Base-by-base conservation (phyloP, 2,113 vertebrate species). In the Eulemur rufifrons region DNA sequence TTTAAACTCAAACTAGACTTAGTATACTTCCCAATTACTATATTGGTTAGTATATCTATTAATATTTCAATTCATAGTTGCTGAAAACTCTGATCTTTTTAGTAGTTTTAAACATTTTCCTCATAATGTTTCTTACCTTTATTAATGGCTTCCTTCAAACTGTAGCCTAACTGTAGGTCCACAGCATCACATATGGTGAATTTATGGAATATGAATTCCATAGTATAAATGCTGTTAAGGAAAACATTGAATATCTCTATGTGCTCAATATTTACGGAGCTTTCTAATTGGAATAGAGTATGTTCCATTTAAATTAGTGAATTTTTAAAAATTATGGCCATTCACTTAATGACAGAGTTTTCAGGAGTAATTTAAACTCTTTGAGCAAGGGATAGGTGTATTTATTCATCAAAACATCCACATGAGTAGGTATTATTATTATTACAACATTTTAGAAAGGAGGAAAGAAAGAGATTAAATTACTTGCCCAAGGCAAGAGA, bases 401-500 rank as follows among this genome's bases (percentile, higher is more conserved):
- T 91, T 66, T 86, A 64, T 45, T 80, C 52, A 77, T 56, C 42
- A 63, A 91, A 85, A 32, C n/a, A 86, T 27, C 52, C 29, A 89
- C 27, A 76, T 0, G 6, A 88, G 42, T 92, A 74, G 25, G 4
- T 59, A 66, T 86, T 64, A 47, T 32, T 84, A 18, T 64, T 83
- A 29, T 56, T 78, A 81, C 8, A 15, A 69, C 56, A 84, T 87
- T 90, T 96, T 90, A 87, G 32, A 92, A 89, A 74, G 64, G 61
- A 93, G 29, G 61, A 95, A 96, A 90, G 27, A 78, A 29, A 90
- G 42, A 91, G 25, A 42, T 83, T 59, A 86, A 86, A 66, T 84
- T 87, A 52, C 32, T 95, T 87, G n/a, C 42, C 29, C 15, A 54
- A 68, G 39, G 39, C 87, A 39, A 84, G 4, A 61, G n/a, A 69